A percentile compares a stretch with the other conserved stretches of the same genome.
phyloP scores from a whole-genome alignment of 2,888 invertebrate species.

The Himalopsyche kuldschensis region DNA sequence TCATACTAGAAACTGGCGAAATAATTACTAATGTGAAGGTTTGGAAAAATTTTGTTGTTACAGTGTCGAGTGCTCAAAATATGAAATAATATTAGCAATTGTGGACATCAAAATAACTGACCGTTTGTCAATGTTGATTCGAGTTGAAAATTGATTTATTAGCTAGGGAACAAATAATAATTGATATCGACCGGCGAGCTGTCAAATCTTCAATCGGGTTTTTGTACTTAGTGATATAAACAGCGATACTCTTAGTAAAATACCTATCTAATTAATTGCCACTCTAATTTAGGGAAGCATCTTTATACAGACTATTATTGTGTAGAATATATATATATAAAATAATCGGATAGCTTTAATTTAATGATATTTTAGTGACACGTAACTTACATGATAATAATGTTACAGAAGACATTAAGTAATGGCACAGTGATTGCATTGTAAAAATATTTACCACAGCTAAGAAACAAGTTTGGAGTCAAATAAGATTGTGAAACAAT shows the following conservation, averaged over 20 bases:
- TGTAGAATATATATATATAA: conserved; percentile 9
- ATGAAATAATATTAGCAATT: too few relatives aligned
- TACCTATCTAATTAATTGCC: conserved; percentile 31
- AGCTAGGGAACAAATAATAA: too few relatives aligned
- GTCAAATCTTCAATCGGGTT: conserved; percentile 10
- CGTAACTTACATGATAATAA: conserved; percentile 20
- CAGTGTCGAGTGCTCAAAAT: too few relatives aligned
- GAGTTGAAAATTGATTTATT: too few relatives aligned
- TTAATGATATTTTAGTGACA: conserved; percentile 31
- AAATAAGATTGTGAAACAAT: neutral
- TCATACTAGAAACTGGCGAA: too few relatives aligned
- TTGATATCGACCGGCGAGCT: neutral
- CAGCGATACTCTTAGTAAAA: conserved; percentile 23
- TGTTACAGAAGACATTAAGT: conserved; percentile 31
- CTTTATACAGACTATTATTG: conserved; percentile 14
- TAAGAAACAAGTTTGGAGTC: neutral
- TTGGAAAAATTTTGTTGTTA: too few relatives aligned
- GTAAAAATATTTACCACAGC: conserved; percentile 13
- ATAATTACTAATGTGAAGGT: too few relatives aligned
- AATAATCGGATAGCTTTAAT: conserved; percentile 19
- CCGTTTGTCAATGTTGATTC: too few relatives aligned
- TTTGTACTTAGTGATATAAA: conserved; percentile 38
- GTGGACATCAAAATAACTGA: too few relatives aligned
- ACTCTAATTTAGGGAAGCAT: conserved; percentile 36
- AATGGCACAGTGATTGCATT: conserved; percentile 35